Evolutionary conservation across 2,113 vertebrate genomes (phyloP).

Genomic region (Hypanus sabinus): DNA sequence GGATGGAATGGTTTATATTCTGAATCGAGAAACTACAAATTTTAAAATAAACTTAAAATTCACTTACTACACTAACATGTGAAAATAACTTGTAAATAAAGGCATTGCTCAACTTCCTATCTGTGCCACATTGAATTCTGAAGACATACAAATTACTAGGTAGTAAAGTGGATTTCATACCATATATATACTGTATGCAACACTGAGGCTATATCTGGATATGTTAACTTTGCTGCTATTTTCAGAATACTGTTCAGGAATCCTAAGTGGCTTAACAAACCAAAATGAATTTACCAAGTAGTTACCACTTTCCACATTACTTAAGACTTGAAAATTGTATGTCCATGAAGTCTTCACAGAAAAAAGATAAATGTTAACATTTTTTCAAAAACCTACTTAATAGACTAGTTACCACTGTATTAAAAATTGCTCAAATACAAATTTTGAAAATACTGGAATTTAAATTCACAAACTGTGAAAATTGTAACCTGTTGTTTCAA

Average conservation of each 20-base stretch:
- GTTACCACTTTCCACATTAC: neutral
- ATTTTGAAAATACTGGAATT: neutral
- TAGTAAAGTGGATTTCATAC: neutral
- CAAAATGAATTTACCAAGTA: neutral
- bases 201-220: neutral
- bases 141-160: neutral
- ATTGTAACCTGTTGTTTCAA: neutral
- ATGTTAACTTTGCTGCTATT: slow-evolving; percentile 10
- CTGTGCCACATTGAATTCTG: neutral
- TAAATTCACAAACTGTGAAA: neutral
- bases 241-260: neutral
- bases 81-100: neutral
- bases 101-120: neutral
- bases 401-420: neutral
- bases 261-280: neutral
- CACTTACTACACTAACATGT: neutral
- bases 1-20: neutral
- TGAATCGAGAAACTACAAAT: neutral
- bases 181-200: neutral
- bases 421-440: neutral
- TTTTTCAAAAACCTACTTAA: neutral
- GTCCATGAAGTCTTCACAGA: too few species aligned
- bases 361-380: neutral
- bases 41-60: neutral
- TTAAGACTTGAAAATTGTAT: neutral